Percentiles rank a stretch among this genome's conserved stretches.
phyloP scores from a whole-genome alignment of 2,888 invertebrate species.

The Leucozona laternaria region DNA sequence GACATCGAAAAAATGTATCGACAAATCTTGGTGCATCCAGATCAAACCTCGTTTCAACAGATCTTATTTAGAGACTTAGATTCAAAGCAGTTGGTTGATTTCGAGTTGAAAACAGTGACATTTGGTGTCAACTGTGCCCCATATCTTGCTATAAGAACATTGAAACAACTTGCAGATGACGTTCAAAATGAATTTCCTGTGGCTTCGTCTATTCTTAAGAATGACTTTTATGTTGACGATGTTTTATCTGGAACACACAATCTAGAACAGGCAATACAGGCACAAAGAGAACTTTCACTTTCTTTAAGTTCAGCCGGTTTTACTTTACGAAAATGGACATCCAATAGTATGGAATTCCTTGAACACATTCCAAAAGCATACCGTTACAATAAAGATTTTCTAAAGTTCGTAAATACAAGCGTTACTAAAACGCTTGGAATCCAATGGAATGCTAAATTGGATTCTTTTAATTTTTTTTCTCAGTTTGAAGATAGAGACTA shows the following conservation, averaged over 20 bases:
- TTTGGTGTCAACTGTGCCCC: no score
- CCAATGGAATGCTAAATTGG: slow-evolving; percentile 15
- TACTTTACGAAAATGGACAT: slow-evolving; percentile 20
- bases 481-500: neutral
- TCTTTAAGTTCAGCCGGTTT: slow-evolving; percentile 4
- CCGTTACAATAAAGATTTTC: no score
- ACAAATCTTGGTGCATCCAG: slow-evolving; percentile 26
- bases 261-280: no score
- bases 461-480: slow-evolving; percentile 3
- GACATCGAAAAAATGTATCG: slow-evolving; percentile 37
- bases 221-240: slow-evolving; percentile 27
- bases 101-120: neutral
- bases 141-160: slow-evolving; percentile 10
- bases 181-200: neutral
- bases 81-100: no score
- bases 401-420: slow-evolving; percentile 12
- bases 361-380: neutral
- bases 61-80: slow-evolving; percentile 1
- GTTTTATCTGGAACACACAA: no score
- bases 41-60: slow-evolving; percentile 11
- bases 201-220: no score
- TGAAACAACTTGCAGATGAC: neutral
- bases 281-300: slow-evolving; percentile 10
- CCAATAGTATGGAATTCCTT: neutral
- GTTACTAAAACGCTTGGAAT: neutral